These are phyloP conservation scores for Scalopus aquaticus DNA, from an alignment of 2,113 vertebrate genomes.

Conservation along the genomic window DNA sequence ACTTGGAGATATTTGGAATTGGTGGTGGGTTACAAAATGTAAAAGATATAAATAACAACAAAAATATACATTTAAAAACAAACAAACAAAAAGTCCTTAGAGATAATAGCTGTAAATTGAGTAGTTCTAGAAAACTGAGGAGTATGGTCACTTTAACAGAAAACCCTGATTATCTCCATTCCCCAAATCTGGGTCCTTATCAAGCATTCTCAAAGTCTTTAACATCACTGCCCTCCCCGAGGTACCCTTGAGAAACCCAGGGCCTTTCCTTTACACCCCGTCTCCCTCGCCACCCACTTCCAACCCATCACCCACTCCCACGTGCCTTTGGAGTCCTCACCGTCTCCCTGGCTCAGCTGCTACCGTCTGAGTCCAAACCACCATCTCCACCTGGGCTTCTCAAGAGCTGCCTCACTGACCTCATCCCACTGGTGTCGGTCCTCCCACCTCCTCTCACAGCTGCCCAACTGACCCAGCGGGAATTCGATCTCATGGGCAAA, in stretches of 20 bases:
- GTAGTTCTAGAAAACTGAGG: not conserved
- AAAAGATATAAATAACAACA: too few species aligned
- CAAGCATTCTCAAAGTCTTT: not conserved
- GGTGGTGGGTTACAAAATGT: too few species aligned
- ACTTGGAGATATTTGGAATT: not conserved
- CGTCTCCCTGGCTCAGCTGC: not conserved
- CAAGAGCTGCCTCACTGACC: not conserved
- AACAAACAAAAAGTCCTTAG: too few species aligned
- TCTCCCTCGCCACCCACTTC: not conserved
- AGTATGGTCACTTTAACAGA: not conserved
- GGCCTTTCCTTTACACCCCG: accelerated
- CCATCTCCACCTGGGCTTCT: not conserved
- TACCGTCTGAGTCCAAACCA: not conserved
- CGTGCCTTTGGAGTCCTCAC: not conserved
- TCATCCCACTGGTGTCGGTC: not conserved
- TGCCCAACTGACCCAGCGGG: not conserved
- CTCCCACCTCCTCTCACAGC: not conserved
- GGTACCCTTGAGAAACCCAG: not conserved
- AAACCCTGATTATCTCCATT: not conserved
- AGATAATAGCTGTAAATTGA: too few species aligned
- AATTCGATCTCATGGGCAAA: too few species aligned
- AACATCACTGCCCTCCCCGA: not conserved
- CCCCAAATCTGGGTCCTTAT: not conserved
- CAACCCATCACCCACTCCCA: not conserved
- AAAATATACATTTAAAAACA: too few species aligned